A percentile compares a stretch with the other conserved stretches of the same genome.
phyloP scores from a whole-genome alignment of 2,113 vertebrate species.

The Entelurus aequoreus region DNA sequence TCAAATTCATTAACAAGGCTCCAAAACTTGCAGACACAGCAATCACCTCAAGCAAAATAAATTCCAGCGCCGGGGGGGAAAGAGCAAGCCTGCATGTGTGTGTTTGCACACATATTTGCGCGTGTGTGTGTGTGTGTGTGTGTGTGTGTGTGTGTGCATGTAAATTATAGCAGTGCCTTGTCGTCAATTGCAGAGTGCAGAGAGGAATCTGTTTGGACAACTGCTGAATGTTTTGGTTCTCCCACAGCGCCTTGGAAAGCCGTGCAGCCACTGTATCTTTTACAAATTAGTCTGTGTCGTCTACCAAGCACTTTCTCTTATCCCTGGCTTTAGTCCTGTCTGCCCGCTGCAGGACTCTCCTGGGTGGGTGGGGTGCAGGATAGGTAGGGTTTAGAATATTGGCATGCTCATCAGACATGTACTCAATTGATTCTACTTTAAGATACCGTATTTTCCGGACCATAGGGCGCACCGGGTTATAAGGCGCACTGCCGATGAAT shows the following conservation, averaged over 20 bases:
- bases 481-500: too few relatives aligned
- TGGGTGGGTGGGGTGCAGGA: constrained; percentile 18
- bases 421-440: too few relatives aligned
- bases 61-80: constrained; percentile 51
- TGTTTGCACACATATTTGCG: constrained; percentile 12
- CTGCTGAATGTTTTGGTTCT: constrained; percentile 74
- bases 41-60: constrained; percentile 69
- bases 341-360: constrained; percentile 39
- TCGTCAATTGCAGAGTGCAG: constrained; percentile 51
- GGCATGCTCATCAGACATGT: too few relatives aligned
- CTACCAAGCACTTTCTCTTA: constrained; percentile 64
- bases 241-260: constrained; percentile 67
- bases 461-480: too few relatives aligned
- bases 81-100: constrained; percentile 26
- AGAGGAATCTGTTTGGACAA: constrained; percentile 76
- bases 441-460: too few relatives aligned
- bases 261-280: constrained; percentile 70
- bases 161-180: constrained; percentile 50
- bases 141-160: constrained; percentile 20
- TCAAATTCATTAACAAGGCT: constrained; percentile 71
- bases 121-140: constrained; percentile 20
- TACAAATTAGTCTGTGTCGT: constrained; percentile 70
- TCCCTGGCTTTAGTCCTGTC: constrained; percentile 52
- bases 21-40: constrained; percentile 71
- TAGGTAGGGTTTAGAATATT: background rate